Conservation (phyloP, 1,140 invertebrate genomes). For the Brachystomella parvula region DNA sequence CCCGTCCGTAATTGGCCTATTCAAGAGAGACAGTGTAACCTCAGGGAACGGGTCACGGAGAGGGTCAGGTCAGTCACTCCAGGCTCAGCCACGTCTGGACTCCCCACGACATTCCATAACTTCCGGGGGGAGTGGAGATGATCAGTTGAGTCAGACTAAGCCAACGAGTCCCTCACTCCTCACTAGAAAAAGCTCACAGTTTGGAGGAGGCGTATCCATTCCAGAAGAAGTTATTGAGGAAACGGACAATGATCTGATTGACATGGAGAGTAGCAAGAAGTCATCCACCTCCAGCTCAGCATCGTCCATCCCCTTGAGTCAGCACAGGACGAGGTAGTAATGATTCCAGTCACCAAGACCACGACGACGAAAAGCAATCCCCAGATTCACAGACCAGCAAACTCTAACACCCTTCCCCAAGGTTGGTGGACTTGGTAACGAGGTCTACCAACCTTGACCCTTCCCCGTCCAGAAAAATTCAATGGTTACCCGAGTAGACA, state of each 20-base stretch:
- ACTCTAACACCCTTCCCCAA: too few species aligned
- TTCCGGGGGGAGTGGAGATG: slow-evolving; percentile 17
- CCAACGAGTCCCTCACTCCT: slow-evolving; percentile 9
- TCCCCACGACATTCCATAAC: slow-evolving; percentile 36
- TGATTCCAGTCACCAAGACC: too few species aligned
- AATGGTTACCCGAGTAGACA: too few species aligned
- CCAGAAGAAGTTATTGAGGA: slow-evolving; percentile 32
- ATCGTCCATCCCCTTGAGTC: too few species aligned
- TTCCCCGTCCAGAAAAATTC: too few species aligned
- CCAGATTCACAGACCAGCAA: too few species aligned
- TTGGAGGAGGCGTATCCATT: slow-evolving; percentile 25
- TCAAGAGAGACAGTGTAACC: slow-evolving; percentile 37
- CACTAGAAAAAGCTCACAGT: slow-evolving; percentile 28
- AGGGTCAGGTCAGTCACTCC: slow-evolving; percentile 32
- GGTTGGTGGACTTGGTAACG: too few species aligned
- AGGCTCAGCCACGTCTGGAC: slow-evolving; percentile 21
- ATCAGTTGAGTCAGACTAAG: neutral
- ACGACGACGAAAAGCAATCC: too few species aligned
- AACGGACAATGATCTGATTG: slow-evolving; percentile 31
- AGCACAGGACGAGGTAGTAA: too few species aligned
- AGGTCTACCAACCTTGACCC: too few species aligned
- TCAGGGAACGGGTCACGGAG: slow-evolving; percentile 30
- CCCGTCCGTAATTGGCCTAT: slow-evolving; percentile 40
- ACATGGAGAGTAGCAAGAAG: slow-evolving; percentile 25
- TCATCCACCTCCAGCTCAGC: too few species aligned